Conservation (phyloP, 2,888 invertebrate genomes). For the Exocentrus adspersus region DNA sequence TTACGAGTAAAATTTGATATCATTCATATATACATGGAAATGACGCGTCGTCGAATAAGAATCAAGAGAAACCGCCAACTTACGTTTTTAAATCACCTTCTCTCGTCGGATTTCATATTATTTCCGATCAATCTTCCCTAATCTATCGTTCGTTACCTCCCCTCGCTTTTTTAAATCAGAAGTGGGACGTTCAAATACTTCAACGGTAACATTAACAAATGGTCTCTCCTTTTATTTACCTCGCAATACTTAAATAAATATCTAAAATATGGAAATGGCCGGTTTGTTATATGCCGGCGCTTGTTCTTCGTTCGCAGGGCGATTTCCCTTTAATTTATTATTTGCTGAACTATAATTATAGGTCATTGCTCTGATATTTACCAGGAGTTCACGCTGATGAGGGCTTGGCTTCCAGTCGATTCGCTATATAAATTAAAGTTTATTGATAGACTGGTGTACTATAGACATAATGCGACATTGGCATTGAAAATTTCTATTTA, state of each 20-base stretch:
- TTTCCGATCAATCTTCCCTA: not conserved
- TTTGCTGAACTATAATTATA: slow-evolving; percentile 8
- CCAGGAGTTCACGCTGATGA: not conserved
- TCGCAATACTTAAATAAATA: slow-evolving; percentile 2
- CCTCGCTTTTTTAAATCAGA: not conserved
- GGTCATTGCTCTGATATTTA: slow-evolving; percentile 3
- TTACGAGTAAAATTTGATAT: too few relatives aligned
- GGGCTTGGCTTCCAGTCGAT: not conserved
- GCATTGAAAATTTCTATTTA: not conserved
- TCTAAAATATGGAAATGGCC: not conserved
- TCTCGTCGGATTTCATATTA: not conserved
- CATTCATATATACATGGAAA: too few relatives aligned
- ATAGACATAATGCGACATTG: not conserved
- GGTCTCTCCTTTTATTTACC: not conserved
- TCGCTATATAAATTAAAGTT: not conserved
- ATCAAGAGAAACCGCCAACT: too few relatives aligned
- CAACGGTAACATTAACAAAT: not conserved
- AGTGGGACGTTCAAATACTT: not conserved
- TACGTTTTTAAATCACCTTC: too few relatives aligned
- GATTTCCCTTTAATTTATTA: not conserved
- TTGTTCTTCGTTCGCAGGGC: not conserved
- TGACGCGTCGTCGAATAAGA: too few relatives aligned
- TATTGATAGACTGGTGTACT: not conserved
- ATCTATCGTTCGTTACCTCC: not conserved
- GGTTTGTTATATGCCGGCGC: not conserved